phyloP scores from a whole-genome alignment of 2,888 invertebrate genomes.

The Luperina nickerlii region DNA sequence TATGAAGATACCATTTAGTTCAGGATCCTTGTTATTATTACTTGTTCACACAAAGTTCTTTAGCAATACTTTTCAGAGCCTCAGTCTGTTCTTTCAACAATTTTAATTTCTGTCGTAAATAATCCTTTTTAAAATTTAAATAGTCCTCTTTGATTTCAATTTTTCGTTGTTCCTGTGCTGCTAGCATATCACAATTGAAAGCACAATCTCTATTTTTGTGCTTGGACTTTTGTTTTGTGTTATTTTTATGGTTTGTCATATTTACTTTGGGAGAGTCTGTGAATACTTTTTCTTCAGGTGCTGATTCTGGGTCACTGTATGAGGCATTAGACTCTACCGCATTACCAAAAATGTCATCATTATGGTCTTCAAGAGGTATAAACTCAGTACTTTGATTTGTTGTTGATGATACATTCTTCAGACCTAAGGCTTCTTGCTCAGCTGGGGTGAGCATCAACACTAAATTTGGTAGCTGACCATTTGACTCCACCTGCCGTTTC shows the following conservation, averaged over 20 bases:
- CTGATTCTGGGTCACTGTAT: conserved; percentile 79
- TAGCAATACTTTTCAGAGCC: conserved; percentile 85
- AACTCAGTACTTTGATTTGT: conserved; percentile 77
- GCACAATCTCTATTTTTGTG: conserved; percentile 75
- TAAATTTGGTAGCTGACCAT: conserved; percentile 75
- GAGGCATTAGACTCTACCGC: conserved; percentile 71
- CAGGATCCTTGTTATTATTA: conserved; percentile 5
- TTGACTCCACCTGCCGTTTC: conserved; percentile 73
- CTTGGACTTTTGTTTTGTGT: conserved; percentile 65
- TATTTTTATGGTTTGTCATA: conserved; percentile 68
- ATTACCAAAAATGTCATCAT: conserved; percentile 71
- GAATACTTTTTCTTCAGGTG: conserved; percentile 79
- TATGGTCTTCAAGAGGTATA: conserved; percentile 72
- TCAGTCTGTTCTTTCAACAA: conserved; percentile 85
- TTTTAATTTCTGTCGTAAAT: conserved; percentile 83
- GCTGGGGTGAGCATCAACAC: conserved; percentile 74
- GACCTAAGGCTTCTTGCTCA: conserved; percentile 80
- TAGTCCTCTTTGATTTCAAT: conserved; percentile 84
- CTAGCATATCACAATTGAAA: conserved; percentile 83
- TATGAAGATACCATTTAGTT: neutral
- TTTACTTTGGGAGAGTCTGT: conserved; percentile 62
- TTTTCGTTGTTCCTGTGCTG: conserved; percentile 81
- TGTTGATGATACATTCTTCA: conserved; percentile 75
- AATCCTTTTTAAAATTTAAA: conserved; percentile 85
- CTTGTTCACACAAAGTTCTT: conserved; percentile 76